Base-by-base conservation (phyloP, 2,797 vertebrate genomes). In the Eidolon dupreanum region DNA sequence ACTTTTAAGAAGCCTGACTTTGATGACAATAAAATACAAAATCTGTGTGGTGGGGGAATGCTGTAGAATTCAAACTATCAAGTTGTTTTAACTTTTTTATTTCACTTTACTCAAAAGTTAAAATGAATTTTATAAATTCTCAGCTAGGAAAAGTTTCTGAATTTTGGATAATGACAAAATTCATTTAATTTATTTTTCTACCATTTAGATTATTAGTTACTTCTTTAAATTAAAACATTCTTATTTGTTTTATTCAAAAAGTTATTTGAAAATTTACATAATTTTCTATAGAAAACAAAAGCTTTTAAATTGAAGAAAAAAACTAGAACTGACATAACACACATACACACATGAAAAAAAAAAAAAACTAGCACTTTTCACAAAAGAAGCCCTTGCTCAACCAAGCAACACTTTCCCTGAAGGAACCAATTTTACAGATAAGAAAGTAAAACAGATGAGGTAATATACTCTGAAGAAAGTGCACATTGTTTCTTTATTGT, bases 21-120 rank as follows among this genome's bases (percentile, higher is more conserved):
- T 73, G 24, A 96, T 89, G 59, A 93, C 90, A 96, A 66, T 68
- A 93, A 97, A 97, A 83, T 84, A 66, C 26, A 97, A 71, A 68
- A 3, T 10, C 49, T 95, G 43, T 81, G 71, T 74, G 6, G 51
- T 9, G 20, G 16, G 8, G 96, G 97, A 92, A 83, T 74, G 9
- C 78, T 96, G 81, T 95, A 92, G 16, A 94, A 83, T 55, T 79
- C 20, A 59, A 59, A 57, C 28, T 87, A 86, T 38, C 75, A 95
- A 95, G 10, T 55, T 96, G 28, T 78, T 82, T 94, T 93, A 90
- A 41, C 95, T 57, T 85, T 90, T 61, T 74, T 89, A 33, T 96
- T 93, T 81, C 26, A 70, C 6, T 89, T 89, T 55, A 90, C 75
- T 91, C 90, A 96, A 90, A 93, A 9, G 0, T 73, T 68, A 85